Conservation (phyloP, 2,797 vertebrate species). For the Pampus argenteus region DNA sequence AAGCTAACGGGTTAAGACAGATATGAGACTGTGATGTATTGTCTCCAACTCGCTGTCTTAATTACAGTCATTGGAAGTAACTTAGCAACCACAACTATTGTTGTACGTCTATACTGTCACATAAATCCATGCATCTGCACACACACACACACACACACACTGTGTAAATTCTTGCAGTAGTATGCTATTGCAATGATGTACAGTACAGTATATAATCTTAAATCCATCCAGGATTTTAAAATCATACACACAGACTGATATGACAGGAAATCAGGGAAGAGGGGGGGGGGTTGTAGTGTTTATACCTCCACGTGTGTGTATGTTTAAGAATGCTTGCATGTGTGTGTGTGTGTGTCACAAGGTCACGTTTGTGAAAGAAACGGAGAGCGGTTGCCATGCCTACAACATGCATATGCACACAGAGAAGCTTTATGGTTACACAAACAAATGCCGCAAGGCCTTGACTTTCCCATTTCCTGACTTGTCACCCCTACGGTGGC, state of each 20-base stretch:
- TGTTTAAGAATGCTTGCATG: neutral
- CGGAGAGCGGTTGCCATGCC: conserved; percentile 69
- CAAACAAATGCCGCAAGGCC: conserved; percentile 36
- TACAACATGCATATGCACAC: conserved; percentile 68
- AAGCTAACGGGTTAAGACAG: too few species aligned
- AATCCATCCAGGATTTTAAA: conserved; percentile 18
- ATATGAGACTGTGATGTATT: neutral
- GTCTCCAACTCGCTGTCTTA: conserved; percentile 12
- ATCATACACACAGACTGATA: conserved; percentile 9
- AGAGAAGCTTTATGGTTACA: conserved; percentile 41
- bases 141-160: neutral
- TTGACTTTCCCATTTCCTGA: conserved; percentile 58
- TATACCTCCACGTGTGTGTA: neutral
- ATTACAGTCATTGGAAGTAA: conserved; percentile 33
- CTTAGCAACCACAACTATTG: conserved; percentile 47
- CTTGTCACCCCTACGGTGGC: conserved; percentile 30
- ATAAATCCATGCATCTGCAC: conserved; percentile 1
- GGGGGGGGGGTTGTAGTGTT: neutral
- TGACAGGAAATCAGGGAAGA: neutral
- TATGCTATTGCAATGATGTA: neutral
- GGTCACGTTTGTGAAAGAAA: conserved; percentile 35
- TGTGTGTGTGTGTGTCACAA: conserved; percentile 3
- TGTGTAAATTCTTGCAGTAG: neutral
- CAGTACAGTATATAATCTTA: conserved; percentile 9
- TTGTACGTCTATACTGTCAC: conserved; percentile 3